Conservation (phyloP, 37 sponge, comb jelly and placozoan genomes). For the Amphimedon queenslandica region DNA sequence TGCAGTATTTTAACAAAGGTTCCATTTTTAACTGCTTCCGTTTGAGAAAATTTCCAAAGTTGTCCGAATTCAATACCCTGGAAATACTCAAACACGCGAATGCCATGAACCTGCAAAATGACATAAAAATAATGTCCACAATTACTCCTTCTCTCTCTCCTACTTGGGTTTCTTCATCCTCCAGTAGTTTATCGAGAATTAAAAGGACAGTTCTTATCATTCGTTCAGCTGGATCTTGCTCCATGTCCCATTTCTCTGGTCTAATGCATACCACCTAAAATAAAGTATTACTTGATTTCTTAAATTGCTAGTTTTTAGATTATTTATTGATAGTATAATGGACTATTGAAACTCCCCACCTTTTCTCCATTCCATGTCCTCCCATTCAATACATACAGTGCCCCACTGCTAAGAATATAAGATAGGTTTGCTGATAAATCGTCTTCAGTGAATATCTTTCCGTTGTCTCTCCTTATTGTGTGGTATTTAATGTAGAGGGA, state of each 20-base stretch:
- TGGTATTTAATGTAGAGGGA: conserved; percentile 45
- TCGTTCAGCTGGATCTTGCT: neutral
- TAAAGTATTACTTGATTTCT: neutral
- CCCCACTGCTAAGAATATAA: conserved; percentile 6
- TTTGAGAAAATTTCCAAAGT: conserved; percentile 24
- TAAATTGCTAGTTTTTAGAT: neutral
- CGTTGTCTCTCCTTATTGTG: conserved; percentile 32
- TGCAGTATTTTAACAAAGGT: conserved; percentile 43
- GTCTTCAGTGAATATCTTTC: conserved; percentile 33
- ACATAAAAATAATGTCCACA: neutral
- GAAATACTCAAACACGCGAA: conserved; percentile 31
- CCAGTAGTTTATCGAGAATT: conserved; percentile 53
- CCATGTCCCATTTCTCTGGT: conserved; percentile 1
- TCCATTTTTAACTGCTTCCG: neutral
- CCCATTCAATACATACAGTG: conserved; percentile 14
- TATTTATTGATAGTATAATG: neutral
- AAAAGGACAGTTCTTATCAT: conserved; percentile 19
- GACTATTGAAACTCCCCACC: neutral
- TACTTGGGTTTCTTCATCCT: conserved; percentile 62
- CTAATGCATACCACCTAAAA: neutral
- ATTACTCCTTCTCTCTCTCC: neutral
- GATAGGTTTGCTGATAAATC: conserved; percentile 7
- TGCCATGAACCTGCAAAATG: conserved; percentile 34
- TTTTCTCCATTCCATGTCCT: conserved; percentile 13
- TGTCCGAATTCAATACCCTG: conserved; percentile 29